Conservation (phyloP, 2,888 invertebrate genomes). For the Digitonthophagus gazella region DNA sequence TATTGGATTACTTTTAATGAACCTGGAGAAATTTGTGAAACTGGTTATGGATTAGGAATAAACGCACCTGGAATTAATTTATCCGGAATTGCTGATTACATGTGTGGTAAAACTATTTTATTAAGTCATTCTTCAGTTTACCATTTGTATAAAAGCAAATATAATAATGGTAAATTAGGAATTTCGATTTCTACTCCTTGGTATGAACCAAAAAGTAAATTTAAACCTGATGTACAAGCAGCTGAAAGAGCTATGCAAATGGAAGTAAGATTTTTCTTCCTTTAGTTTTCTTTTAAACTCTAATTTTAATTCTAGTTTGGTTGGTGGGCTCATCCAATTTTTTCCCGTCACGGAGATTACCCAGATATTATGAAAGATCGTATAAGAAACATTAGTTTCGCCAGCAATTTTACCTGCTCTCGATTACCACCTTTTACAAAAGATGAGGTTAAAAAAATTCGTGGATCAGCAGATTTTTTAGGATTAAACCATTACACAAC, state of each 20-base stretch:
- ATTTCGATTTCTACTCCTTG: conserved; percentile 58
- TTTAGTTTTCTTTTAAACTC: neutral
- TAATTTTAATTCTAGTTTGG: conserved; percentile 46
- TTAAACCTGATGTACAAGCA: conserved; percentile 52
- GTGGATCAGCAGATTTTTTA: conserved; percentile 61
- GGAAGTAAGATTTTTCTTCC: conserved; percentile 44
- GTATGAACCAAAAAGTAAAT: conserved; percentile 54
- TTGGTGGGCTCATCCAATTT: conserved; percentile 54
- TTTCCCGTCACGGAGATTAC: conserved; percentile 53
- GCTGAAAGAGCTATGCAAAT: conserved; percentile 58
- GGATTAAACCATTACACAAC: conserved; percentile 66
- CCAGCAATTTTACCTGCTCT: conserved; percentile 50
- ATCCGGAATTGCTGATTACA: conserved; percentile 60
- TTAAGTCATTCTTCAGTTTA: conserved; percentile 66
- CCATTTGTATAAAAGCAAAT: conserved; percentile 52
- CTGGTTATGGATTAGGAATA: conserved; percentile 43
- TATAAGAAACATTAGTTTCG: conserved; percentile 49
- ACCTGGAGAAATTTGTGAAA: conserved; percentile 43
- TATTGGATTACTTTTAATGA: conserved; percentile 60
- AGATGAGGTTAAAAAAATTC: conserved; percentile 50
- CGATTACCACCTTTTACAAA: conserved; percentile 51
- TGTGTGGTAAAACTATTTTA: conserved; percentile 63
- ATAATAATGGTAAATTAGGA: conserved; percentile 56
- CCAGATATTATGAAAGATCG: conserved; percentile 52
- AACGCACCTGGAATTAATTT: conserved; percentile 54